phyloP scores from a whole-genome alignment of 2,113 vertebrate genomes.

The Phylloscopus trochiloides region DNA sequence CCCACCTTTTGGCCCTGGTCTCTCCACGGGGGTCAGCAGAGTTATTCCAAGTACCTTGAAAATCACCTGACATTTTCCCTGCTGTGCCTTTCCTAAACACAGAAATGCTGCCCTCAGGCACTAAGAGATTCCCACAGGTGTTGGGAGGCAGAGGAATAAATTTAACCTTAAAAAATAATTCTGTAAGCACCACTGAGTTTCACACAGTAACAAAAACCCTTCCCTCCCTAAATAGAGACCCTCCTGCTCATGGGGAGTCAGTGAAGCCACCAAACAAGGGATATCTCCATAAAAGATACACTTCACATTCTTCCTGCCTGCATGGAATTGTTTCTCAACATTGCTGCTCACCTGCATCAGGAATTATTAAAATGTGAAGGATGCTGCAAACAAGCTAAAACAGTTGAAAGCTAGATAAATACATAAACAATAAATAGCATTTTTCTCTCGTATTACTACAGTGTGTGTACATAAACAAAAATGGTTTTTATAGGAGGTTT shows the following conservation, averaged over 20 bases:
- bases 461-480: neutral
- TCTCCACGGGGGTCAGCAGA: neutral
- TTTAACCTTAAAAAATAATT: neutral
- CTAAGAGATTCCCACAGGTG: neutral
- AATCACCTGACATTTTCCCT: neutral
- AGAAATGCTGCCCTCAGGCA: neutral
- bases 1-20: neutral
- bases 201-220: fast-evolving
- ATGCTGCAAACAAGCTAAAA: neutral
- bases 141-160: neutral
- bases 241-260: neutral
- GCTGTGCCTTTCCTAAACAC: neutral
- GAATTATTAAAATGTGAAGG: neutral
- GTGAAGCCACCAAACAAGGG: neutral
- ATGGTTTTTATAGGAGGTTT: neutral
- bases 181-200: neutral
- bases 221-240: fast-evolving
- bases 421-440: neutral
- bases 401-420: neutral
- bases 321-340: neutral
- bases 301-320: neutral
- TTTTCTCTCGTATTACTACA: neutral
- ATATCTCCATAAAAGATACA: neutral
- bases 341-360: neutral
- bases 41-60: neutral